phyloP scores from a whole-genome alignment of 53 echinoderm and acorn worm species.

The Luidia sarsii region DNA sequence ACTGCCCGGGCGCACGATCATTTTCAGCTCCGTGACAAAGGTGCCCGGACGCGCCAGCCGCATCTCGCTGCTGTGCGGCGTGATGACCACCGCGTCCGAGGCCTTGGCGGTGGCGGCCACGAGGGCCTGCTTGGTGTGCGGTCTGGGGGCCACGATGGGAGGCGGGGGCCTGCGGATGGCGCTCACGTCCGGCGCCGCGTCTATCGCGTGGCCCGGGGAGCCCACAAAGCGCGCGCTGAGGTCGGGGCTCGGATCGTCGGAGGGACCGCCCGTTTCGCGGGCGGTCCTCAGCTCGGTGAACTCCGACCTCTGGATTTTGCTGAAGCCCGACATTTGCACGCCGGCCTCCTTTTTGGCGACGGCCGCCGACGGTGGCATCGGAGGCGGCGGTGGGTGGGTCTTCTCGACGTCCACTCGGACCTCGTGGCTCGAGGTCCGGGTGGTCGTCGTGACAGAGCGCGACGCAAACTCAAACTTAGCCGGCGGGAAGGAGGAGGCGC shows the following conservation, averaged over 20 bases:
- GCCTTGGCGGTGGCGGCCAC: neutral
- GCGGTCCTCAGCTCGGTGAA: slow-evolving; percentile 6
- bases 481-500: neutral
- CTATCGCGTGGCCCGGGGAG: slow-evolving; percentile 25
- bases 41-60: slow-evolving; percentile 28
- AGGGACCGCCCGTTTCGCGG: neutral
- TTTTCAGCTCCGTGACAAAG: slow-evolving; percentile 39
- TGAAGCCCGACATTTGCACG: slow-evolving; percentile 32
- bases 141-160: neutral
- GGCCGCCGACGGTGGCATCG: neutral
- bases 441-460: neutral
- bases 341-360: slow-evolving; percentile 28
- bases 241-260: neutral
- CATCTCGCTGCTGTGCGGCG: slow-evolving; percentile 28
- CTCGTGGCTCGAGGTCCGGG: slow-evolving; percentile 12
- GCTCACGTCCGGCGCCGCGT: slow-evolving; percentile 22
- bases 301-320: slow-evolving; percentile 17
- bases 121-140: neutral
- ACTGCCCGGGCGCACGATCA: slow-evolving; percentile 42
- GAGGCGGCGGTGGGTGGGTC: no score
- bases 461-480: slow-evolving; percentile 4
- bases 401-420: slow-evolving; percentile 23
- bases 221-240: neutral
- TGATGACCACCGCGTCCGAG: slow-evolving; percentile 16
- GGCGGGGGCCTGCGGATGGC: slow-evolving; percentile 43